Conservation (phyloP, 2,797 vertebrate genomes). For the Ctenopoma kingsleyae region DNA sequence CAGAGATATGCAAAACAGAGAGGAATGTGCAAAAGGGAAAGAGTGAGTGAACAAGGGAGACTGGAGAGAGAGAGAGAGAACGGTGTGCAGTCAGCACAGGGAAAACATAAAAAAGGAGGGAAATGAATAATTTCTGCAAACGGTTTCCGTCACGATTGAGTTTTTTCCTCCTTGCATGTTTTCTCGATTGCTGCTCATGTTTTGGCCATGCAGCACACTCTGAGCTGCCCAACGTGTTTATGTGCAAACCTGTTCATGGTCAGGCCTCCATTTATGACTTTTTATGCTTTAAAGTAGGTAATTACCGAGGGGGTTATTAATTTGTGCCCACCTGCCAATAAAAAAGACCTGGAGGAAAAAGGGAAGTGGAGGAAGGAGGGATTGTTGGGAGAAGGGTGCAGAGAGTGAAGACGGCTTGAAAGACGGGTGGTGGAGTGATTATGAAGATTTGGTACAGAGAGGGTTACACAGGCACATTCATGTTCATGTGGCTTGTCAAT, state of each 20-base stretch:
- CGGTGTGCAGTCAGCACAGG: constrained; percentile 76
- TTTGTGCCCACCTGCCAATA: constrained; percentile 34
- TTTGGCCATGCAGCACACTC: constrained; percentile 59
- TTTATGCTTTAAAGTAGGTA: constrained; percentile 64
- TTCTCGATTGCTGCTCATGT: constrained; percentile 64
- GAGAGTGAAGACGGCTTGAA: constrained; percentile 15
- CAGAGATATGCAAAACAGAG: constrained; percentile 79
- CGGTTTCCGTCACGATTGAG: constrained; percentile 75
- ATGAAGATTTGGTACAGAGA: constrained; percentile 53
- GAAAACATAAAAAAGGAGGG: constrained; percentile 83
- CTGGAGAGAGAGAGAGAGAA: constrained; percentile 69
- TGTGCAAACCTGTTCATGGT: constrained; percentile 80
- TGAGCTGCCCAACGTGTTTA: constrained; percentile 80
- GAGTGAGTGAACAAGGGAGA: constrained; percentile 69
- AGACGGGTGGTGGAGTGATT: constrained; percentile 45
- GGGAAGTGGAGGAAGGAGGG: constrained; percentile 27
- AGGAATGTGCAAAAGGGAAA: constrained; percentile 78
- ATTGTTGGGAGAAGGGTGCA: constrained; percentile 16
- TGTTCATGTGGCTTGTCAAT: constrained; percentile 74
- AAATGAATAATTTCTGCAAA: constrained; percentile 84
- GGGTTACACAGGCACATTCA: constrained; percentile 68
- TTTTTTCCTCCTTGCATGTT: constrained; percentile 67
- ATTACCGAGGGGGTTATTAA: constrained; percentile 68
- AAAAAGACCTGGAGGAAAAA: constrained; percentile 46
- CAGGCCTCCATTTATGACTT: constrained; percentile 67